Evolutionary conservation across 2,888 invertebrate genomes (phyloP).

Genomic region (Euspilapteryx auroguttella): DNA sequence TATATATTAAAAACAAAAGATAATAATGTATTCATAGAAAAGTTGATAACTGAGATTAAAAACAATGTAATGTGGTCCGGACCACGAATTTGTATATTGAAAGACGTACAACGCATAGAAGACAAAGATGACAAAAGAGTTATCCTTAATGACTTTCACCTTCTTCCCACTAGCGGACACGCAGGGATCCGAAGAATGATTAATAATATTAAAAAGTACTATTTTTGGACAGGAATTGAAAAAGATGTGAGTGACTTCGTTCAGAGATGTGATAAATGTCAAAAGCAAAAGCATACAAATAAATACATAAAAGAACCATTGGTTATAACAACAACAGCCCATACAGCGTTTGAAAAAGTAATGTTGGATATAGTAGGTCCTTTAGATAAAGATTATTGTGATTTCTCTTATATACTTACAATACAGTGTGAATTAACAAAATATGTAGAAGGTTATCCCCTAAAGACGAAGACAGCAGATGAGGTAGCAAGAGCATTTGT

Average conservation of each 20-base stretch:
- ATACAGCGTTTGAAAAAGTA: conserved; percentile 1
- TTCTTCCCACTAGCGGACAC: conserved; percentile 11
- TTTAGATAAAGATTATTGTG: background rate
- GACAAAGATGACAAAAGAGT: conserved; percentile 8
- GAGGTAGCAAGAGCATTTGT: conserved; percentile 2
- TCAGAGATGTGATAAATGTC: conserved; percentile 2
- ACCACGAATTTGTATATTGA: conserved; percentile 10
- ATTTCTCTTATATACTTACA: conserved; percentile 2
- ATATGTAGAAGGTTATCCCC: conserved; percentile 4
- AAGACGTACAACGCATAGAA: conserved; percentile 8
- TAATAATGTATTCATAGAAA: conserved; percentile 7
- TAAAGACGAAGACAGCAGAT: conserved; percentile 1
- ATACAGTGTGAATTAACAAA: conserved; percentile 3
- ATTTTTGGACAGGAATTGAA: conserved; percentile 4
- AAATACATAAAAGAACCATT: conserved; percentile 3
- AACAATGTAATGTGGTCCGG: conserved; percentile 7
- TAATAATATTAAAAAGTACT: conserved; percentile 9
- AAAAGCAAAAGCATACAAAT: conserved; percentile 2
- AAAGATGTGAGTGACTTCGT: conserved; percentile 2
- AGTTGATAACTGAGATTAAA: conserved; percentile 8
- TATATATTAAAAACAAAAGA: background rate
- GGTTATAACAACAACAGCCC: conserved; percentile 2
- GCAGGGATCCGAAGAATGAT: conserved; percentile 4
- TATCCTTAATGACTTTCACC: conserved; percentile 11
- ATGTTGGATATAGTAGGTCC: conserved; percentile 1